Evolutionary conservation across 2,888 invertebrate genomes (phyloP), one percentile per base, ranked within the genome.

Genomic region (Hipparchia sbordonii): DNA sequence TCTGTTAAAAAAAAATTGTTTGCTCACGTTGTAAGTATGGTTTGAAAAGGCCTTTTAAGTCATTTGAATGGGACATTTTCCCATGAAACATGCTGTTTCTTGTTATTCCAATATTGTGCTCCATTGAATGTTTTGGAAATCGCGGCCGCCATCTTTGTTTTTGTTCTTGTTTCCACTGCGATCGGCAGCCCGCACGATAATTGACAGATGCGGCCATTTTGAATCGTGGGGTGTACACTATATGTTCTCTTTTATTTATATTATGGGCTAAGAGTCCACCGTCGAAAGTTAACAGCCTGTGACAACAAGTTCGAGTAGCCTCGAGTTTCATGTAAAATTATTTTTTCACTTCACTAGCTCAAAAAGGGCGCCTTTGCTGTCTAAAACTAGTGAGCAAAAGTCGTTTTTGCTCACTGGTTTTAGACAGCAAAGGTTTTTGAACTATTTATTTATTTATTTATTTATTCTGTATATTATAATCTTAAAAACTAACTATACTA

Each of bases 181-280:
- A 56, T n/a, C 66, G 66, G 54, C 39, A 56, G 67, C 59, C n/a
- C 48, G 68, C 68, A 60, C 51, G 51, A 63, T 72, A 72, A 72
- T 72, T 72, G 72, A 70, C 65, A 69, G 72, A 72, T 51, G 59
- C 69, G 65, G 72, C 65, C 59, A 65, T 72, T 68, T 72, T 69
- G 60, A 69, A 69, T 69, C 63, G 48, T 57, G n/a, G 57, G 63
- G 68, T 46, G 46, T 62, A 62, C 54, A 48, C 3, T 2, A 48
- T 57, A 23, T 23, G 23, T 57, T 10, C 12, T 8, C n/a, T 57
- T 65, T 69, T 48, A 65, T 57, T 60, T 68, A n/a, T 68, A 8
- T 48, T 51, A 13, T 45, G 60, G 68, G 33, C 59, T 6, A 68
- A 51, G 68, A 68, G 68, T 46, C 52, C 4, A 39, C 51, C 33